phyloP scores from a whole-genome alignment of 2,113 vertebrate species.

The Danio rerio region DNA sequence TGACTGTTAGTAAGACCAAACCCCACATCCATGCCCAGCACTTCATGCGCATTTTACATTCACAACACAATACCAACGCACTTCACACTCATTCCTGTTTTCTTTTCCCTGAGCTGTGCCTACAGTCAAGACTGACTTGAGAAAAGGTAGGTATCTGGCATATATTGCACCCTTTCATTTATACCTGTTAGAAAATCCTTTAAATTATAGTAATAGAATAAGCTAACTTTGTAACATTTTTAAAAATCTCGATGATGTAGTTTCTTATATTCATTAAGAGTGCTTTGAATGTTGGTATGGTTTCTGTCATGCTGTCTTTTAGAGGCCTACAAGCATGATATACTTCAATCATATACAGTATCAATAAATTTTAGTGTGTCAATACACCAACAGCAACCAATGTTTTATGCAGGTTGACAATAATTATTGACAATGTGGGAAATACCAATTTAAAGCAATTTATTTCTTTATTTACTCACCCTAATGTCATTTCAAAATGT shows the following conservation, averaged over 20 bases:
- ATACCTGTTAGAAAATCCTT: no score
- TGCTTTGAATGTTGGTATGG: constrained; percentile 58
- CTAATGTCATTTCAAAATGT: neutral
- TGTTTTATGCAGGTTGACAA: neutral
- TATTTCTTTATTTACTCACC: neutral
- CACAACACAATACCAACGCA: constrained; percentile 56
- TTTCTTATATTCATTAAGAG: neutral
- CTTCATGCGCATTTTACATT: constrained; percentile 60
- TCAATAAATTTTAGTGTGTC: no score
- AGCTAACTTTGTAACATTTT: no score
- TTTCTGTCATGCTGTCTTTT: constrained; percentile 63
- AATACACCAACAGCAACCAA: no score
- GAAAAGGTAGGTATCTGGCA: no score
- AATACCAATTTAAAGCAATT: neutral
- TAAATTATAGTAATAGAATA: no score
- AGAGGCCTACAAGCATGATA: constrained; percentile 23
- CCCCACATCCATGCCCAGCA: constrained; percentile 44
- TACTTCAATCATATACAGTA: no score
- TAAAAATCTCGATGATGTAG: no score
- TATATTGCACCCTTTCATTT: no score
- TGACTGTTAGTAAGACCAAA: constrained; percentile 36
- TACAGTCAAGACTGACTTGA: neutral
- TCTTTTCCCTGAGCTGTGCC: neutral
- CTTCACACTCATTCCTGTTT: constrained; percentile 42
- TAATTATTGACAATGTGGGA: neutral